phyloP scores from a whole-genome alignment of 2,113 vertebrate genomes.

The Eidolon helvum region DNA sequence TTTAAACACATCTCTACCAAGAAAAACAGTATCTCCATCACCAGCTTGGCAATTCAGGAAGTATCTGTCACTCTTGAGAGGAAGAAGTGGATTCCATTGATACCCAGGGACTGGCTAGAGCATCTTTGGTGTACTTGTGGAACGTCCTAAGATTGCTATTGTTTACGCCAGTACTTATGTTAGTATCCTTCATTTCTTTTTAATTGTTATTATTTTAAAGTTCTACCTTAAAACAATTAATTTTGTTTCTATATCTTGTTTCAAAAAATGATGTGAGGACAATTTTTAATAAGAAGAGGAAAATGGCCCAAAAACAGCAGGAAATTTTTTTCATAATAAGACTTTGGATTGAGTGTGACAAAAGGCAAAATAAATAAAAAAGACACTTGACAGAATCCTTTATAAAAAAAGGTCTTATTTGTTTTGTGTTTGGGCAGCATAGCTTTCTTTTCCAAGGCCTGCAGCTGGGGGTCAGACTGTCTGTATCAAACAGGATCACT shows the following conservation, averaged over 20 bases:
- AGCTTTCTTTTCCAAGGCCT: conserved; percentile 60
- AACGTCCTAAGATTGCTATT: background rate
- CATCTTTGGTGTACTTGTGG: background rate
- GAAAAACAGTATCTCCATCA: background rate
- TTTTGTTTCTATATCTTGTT: background rate
- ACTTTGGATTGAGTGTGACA: conserved; percentile 60
- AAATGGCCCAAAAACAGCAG: conserved; percentile 10
- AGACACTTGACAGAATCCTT: conserved; percentile 73
- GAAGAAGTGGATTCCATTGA: background rate
- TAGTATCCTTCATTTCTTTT: background rate
- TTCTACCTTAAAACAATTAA: background rate
- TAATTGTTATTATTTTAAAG: background rate
- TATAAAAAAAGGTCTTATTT: conserved; percentile 67
- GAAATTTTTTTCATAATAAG: conserved; percentile 46
- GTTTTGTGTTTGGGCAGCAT: conserved; percentile 71
- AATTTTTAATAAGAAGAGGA: conserved; percentile 42
- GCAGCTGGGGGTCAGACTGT: conserved; percentile 71
- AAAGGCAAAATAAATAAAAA: conserved; percentile 66
- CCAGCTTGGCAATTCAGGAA: background rate
- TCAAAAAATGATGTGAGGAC: background rate
- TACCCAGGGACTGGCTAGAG: rapidly evolving
- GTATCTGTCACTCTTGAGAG: background rate
- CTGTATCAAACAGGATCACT: conserved; percentile 67
- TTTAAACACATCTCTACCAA: background rate
- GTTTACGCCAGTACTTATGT: background rate